Percentiles rank a stretch among this genome's conserved stretches.
These are phyloP conservation scores for Holacanthella duospinosa DNA, from an alignment of 2,888 invertebrate species.

Conservation along the genomic window DNA sequence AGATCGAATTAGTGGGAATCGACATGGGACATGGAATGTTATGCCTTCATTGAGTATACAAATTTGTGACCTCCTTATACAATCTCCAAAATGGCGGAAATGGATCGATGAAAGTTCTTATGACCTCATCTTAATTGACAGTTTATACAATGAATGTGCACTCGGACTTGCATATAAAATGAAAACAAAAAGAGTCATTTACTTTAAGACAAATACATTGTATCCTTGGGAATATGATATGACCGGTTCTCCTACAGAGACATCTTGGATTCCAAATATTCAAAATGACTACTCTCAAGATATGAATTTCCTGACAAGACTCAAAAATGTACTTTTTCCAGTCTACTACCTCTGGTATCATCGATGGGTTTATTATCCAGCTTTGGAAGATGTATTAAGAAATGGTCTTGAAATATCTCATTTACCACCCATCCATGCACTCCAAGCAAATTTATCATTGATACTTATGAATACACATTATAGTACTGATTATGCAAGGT, in stretches of 20 bases:
- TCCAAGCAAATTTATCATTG: conserved; percentile 63
- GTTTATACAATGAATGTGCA: not conserved
- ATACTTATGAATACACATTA: conserved; percentile 70
- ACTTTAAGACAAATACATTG: not conserved
- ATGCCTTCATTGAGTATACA: not conserved
- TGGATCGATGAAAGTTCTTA: not conserved
- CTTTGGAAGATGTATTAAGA: not conserved
- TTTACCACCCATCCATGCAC: conserved; percentile 56
- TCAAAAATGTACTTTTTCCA: not conserved
- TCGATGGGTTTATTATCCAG: not conserved
- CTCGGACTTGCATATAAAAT: not conserved
- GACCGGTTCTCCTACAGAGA: not conserved
- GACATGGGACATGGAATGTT: not conserved
- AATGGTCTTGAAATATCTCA: conserved; percentile 37
- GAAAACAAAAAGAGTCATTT: not conserved
- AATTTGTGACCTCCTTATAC: not conserved
- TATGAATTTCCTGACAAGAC: not conserved
- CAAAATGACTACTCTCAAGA: not conserved
- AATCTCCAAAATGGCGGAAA: not conserved
- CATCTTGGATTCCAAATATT: conserved; percentile 1
- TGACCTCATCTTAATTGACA: conserved; percentile 2
- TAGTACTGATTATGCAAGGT: conserved; percentile 65
- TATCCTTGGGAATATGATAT: not conserved
- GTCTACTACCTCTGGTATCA: not conserved
- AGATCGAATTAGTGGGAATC: not conserved